These are phyloP conservation scores for Siniperca knerii DNA, from an alignment of 2,113 vertebrate species.

Conservation along the genomic window DNA sequence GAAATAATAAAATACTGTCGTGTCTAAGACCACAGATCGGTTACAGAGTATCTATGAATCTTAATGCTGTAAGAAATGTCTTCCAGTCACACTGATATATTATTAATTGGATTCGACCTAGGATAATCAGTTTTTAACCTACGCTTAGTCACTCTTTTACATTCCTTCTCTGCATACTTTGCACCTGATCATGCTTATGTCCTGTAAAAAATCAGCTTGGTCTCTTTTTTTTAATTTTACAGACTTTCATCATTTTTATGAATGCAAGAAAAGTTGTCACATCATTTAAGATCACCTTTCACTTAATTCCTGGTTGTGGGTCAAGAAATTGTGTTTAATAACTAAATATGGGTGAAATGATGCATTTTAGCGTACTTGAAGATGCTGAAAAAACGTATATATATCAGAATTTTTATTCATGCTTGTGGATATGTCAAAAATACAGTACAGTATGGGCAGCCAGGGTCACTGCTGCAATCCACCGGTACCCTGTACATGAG, in stretches of 20 bases:
- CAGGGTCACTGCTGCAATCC: conserved; percentile 23
- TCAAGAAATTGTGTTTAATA: neutral
- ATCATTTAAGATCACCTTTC: neutral
- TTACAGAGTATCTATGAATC: conserved; percentile 7
- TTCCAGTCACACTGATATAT: conserved; percentile 21
- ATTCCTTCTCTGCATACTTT: neutral
- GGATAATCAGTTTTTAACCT: conserved; percentile 18
- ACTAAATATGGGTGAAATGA: neutral
- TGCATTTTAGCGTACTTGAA: neutral
- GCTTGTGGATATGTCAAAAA: conserved; percentile 7
- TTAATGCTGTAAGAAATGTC: conserved; percentile 28
- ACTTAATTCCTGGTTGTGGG: neutral
- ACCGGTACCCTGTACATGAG: neutral
- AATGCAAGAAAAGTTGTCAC: neutral
- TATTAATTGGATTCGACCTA: conserved; percentile 30
- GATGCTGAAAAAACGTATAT: neutral
- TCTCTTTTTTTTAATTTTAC: neutral
- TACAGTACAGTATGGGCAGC: neutral
- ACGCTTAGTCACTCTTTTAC: neutral
- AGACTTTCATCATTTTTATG: neutral
- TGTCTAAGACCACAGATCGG: neutral
- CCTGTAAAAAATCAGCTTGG: neutral
- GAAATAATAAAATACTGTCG: neutral
- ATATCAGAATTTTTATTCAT: neutral
- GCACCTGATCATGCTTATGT: neutral